Conservation (phyloP, 64 coral and sea anemone genomes). For the Actinia equina region DNA sequence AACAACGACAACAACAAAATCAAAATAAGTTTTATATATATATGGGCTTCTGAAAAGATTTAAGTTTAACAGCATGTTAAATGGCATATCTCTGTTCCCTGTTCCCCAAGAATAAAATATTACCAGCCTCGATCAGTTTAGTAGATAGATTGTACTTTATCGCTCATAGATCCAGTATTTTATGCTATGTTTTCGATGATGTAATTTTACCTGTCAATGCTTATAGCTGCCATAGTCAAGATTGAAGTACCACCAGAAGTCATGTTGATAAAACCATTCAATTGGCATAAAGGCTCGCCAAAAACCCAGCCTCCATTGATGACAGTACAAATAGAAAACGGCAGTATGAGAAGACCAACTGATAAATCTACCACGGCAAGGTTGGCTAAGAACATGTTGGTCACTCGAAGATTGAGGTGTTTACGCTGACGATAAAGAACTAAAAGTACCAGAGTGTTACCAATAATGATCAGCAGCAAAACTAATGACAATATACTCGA, state of each 20-base stretch:
- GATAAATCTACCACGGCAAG: slow-evolving; percentile 79
- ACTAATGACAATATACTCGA: not conserved
- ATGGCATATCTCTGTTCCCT: no score
- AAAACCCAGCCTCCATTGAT: slow-evolving; percentile 38
- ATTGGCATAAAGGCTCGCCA: slow-evolving; percentile 48
- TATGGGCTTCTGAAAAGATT: no score
- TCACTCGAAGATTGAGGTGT: slow-evolving; percentile 63
- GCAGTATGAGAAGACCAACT: slow-evolving; percentile 68
- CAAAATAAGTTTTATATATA: no score
- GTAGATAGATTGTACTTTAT: no score
- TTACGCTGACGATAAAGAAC: slow-evolving; percentile 75
- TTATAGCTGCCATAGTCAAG: slow-evolving; percentile 86
- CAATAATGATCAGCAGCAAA: slow-evolving; percentile 32
- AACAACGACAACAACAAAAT: no score
- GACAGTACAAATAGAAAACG: slow-evolving; percentile 59
- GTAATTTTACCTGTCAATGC: slow-evolving; percentile 78
- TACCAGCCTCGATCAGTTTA: no score
- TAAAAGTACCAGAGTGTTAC: slow-evolving; percentile 72
- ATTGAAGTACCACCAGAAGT: slow-evolving; percentile 75
- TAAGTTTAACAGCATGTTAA: no score
- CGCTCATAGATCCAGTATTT: no score
- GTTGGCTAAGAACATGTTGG: slow-evolving; percentile 83
- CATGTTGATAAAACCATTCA: slow-evolving; percentile 93
- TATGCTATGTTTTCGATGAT: no score
- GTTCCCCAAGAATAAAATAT: no score